A percentile compares a stretch with the other conserved stretches of the same genome.
Evolutionary conservation across 2,797 vertebrate species (phyloP).

Genomic region (Smutsia gigantea): DNA sequence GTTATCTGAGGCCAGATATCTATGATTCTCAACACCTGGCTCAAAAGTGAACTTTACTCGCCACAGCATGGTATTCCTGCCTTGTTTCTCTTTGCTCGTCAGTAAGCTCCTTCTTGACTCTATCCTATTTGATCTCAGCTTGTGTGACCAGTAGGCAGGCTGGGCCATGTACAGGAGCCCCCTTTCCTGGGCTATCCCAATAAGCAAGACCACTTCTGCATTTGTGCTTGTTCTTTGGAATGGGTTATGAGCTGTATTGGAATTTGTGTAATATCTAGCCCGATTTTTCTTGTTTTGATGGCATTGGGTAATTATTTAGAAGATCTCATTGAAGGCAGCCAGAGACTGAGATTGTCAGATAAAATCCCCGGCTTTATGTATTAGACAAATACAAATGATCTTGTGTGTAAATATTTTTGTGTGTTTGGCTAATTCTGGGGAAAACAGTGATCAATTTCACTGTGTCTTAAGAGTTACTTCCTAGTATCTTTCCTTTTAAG

Average conservation of each 20-base stretch:
- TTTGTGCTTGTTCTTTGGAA: background rate
- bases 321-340: background rate
- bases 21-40: background rate
- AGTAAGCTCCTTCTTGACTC: background rate
- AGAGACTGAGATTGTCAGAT: background rate
- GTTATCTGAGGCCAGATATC: background rate
- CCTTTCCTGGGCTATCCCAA: background rate
- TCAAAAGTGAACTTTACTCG: background rate
- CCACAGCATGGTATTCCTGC: background rate
- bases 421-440: background rate
- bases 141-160: background rate
- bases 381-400: slow-evolving; percentile 55
- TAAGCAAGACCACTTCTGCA: background rate
- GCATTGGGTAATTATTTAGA: slow-evolving; percentile 3
- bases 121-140: background rate
- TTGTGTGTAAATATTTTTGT: slow-evolving; percentile 53
- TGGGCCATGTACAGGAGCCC: background rate
- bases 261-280: background rate
- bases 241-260: background rate
- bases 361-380: slow-evolving; percentile 42
- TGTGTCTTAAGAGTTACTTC: slow-evolving; percentile 41
- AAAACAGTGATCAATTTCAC: slow-evolving; percentile 30
- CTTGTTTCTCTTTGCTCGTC: background rate
- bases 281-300: slow-evolving; percentile 33
- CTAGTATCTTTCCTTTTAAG: background rate